Conservation (phyloP, 2,113 vertebrate species). For the Saimiri boliviensis region DNA sequence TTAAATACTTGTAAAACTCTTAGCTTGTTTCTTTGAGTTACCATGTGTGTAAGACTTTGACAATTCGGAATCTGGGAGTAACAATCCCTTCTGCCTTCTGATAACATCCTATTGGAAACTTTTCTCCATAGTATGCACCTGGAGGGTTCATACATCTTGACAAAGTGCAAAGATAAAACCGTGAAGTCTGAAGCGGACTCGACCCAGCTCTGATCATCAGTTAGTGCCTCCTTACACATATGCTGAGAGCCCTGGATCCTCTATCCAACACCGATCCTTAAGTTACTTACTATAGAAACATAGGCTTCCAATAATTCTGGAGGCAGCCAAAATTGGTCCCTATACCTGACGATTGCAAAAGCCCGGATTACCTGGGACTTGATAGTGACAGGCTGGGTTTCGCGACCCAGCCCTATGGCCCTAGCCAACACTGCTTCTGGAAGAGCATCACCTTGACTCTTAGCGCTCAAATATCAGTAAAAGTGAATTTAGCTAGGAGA, state of each 20-base stretch:
- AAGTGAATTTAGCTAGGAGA: accelerated
- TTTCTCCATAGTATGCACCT: background rate
- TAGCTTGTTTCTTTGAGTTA: background rate
- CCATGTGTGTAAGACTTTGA: background rate
- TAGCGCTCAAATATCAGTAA: background rate
- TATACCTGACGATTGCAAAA: background rate
- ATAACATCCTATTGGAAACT: background rate
- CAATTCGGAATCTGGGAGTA: background rate
- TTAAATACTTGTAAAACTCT: background rate
- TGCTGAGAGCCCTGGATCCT: background rate
- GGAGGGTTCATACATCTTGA: background rate
- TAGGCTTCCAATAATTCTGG: background rate
- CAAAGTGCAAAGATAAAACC: background rate
- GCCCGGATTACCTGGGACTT: background rate
- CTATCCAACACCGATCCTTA: background rate
- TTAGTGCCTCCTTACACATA: background rate
- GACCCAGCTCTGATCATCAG: background rate
- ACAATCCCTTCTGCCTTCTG: background rate
- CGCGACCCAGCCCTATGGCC: background rate
- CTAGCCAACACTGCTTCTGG: too few relatives aligned
- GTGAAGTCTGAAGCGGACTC: background rate
- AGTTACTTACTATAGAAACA: background rate
- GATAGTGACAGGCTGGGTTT: background rate
- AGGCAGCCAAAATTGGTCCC: background rate
- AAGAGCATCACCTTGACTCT: background rate